Evolutionary conservation across 1,140 invertebrate genomes (phyloP), one percentile per base, ranked within the genome.

Genomic region (Trachymyrmex septentrionalis): DNA sequence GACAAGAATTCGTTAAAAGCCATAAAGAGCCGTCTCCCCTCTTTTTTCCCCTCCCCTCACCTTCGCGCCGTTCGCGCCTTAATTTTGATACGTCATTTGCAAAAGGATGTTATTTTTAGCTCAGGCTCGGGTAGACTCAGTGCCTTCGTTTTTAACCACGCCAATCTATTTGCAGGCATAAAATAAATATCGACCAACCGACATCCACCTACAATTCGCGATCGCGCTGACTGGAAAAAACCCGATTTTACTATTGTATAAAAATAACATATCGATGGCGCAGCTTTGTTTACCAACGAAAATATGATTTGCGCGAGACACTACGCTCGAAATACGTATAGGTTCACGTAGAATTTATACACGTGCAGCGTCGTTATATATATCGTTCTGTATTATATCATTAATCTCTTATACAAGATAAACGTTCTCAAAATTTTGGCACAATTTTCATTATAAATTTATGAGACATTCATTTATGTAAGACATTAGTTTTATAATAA

Each of bases 121-220:
- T 69, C 80, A 82, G 34, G 78, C 53, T 73, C 80, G 21, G 16
- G 14, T 57, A 38, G 64, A 71, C 30, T 38, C 12, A n/a, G 10
- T 44, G 50, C 10, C 64, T 71, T 71, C 50, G 72, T 63, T 84
- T 84, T 84, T 84, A 50, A 80, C 69, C 69, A 48, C 24, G 69
- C 38, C 24, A 53, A 34, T 84, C 67, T 75, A 75, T 84, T 84
- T 84, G 38, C 55, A 50, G 27, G 27, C 55, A 21, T 61, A 61
- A 5, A 72, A 72, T 30, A 61, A 73, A 84, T 63, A 63, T 44
- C 19, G n/a, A n/a, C n/a, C 55, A 61, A 34, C 4, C 38, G 55
- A 48, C 24, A 44, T 59, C 24, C 30, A 48, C 34, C 4, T n/a
- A n/a, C 16, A n/a, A 30, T 19, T 21, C 55, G 21, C 21, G 55